Conservation (phyloP, 2,797 vertebrate genomes). For the Odontamblyopus rebecca region DNA sequence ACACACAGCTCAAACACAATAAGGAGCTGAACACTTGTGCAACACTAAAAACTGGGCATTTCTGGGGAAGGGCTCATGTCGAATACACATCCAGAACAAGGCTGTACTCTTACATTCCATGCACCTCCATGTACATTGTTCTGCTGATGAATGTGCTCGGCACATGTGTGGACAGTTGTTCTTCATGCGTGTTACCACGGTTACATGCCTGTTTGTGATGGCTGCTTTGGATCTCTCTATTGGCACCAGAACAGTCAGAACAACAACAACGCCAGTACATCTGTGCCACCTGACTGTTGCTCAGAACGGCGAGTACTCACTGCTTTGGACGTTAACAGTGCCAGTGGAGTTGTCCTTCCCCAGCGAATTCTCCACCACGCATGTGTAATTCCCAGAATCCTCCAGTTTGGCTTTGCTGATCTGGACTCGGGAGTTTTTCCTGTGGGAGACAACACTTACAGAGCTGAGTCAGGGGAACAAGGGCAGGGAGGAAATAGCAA, state of each 20-base stretch:
- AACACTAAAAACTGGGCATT: neutral
- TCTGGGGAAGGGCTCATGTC: neutral
- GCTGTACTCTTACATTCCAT: conserved; percentile 28
- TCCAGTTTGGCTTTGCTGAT: conserved; percentile 91
- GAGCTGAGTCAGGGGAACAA: conserved; percentile 73
- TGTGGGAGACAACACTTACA: conserved; percentile 72
- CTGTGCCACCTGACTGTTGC: conserved; percentile 43
- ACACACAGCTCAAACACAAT: conserved; percentile 36
- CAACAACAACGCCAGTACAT: conserved; percentile 49
- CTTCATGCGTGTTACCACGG: conserved; percentile 59
- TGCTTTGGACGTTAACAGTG: conserved; percentile 92
- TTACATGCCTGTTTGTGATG: conserved; percentile 57
- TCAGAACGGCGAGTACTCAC: conserved; percentile 79
- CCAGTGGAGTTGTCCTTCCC: conserved; percentile 90
- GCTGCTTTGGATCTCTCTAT: conserved; percentile 54
- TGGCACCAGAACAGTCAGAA: conserved; percentile 57
- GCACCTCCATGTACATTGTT: conserved; percentile 28
- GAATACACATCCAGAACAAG: conserved; percentile 13
- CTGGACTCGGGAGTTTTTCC: conserved; percentile 95
- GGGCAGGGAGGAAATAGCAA: conserved; percentile 62
- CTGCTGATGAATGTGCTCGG: conserved; percentile 40
- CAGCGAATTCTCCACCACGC: conserved; percentile 90
- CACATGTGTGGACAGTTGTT: conserved; percentile 67
- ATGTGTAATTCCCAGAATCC: conserved; percentile 96
- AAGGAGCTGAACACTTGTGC: conserved; percentile 3